phyloP scores from a whole-genome alignment of 2,888 invertebrate species.

The Drosophila histrio region DNA sequence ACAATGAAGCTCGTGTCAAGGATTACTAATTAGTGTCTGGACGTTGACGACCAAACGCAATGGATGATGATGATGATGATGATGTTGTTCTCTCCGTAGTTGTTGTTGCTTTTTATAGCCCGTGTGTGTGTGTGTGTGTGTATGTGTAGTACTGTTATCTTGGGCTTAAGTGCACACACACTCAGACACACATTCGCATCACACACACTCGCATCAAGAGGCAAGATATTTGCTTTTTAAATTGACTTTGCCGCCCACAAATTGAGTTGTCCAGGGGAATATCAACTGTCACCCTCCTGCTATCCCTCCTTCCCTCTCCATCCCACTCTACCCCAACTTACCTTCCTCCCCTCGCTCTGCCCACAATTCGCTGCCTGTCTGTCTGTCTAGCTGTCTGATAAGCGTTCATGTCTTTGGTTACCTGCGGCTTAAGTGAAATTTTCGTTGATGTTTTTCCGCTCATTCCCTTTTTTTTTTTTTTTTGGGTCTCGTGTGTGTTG shows the following conservation, averaged over 20 bases:
- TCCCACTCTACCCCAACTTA: neutral
- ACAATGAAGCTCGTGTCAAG: conserved; percentile 75
- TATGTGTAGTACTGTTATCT: conserved; percentile 36
- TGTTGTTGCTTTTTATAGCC: conserved; percentile 36
- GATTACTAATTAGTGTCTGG: conserved; percentile 80
- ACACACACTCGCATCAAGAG: conserved; percentile 1
- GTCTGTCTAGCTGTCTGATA: conserved; percentile 52
- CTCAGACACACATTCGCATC: neutral
- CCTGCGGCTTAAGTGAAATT: conserved; percentile 73
- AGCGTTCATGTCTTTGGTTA: conserved; percentile 59
- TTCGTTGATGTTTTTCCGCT: conserved; percentile 36
- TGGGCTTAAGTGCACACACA: conserved; percentile 51
- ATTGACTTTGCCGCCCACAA: conserved; percentile 73
- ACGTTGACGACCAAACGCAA: conserved; percentile 63
- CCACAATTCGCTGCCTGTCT: conserved; percentile 19
- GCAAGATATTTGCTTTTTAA: conserved; percentile 69
- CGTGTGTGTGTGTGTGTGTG: conserved; percentile 3
- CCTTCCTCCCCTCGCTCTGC: neutral
- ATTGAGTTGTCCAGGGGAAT: conserved; percentile 59
- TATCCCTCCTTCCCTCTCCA: neutral
- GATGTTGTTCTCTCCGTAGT: neutral
- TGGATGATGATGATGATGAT: conserved; percentile 16
- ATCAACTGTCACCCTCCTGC: neutral
- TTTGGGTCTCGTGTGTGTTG: neutral
- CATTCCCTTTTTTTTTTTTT: neutral